Percentiles rank a stretch among this genome's conserved stretches.
Evolutionary conservation across 2,797 vertebrate species (phyloP).

Genomic region (Hypotaenidia philippensis): DNA sequence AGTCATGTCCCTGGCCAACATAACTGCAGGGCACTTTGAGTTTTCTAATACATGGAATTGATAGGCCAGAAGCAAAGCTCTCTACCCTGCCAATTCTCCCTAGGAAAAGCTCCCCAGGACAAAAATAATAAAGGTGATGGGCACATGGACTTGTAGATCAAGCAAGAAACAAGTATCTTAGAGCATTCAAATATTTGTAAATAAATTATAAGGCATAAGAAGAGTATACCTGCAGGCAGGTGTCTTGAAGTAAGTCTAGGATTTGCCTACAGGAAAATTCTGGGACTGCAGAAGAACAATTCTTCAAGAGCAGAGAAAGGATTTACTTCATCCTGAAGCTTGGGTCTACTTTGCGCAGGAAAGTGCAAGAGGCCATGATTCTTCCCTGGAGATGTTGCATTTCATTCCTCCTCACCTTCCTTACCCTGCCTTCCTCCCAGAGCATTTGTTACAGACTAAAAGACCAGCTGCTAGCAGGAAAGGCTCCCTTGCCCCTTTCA

Average conservation of each 20-base stretch:
- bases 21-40: slow-evolving; percentile 43
- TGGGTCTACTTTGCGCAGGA: background rate
- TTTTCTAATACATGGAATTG: slow-evolving; percentile 37
- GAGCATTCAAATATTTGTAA: background rate
- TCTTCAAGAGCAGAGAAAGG: background rate
- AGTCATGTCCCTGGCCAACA: slow-evolving; percentile 55
- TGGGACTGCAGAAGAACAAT: background rate
- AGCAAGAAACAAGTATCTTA: background rate
- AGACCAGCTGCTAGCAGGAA: background rate
- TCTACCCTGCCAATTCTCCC: slow-evolving; percentile 53
- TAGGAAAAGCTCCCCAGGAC: background rate
- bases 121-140: background rate
- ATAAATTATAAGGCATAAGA: background rate
- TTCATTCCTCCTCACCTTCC: background rate
- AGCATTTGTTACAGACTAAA: background rate
- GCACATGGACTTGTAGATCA: slow-evolving; percentile 2
- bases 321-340: background rate
- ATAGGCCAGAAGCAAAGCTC: slow-evolving; percentile 60
- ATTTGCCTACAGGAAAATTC: background rate
- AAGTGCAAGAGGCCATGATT: background rate
- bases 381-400: slow-evolving; percentile 5
- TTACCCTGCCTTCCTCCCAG: background rate
- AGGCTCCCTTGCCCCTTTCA: background rate
- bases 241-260: background rate
- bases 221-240: background rate